A percentile compares a stretch with the other conserved stretches of the same genome.
phyloP scores from a whole-genome alignment of 2,797 vertebrate species.

The Hydrocynus forskahlii region DNA sequence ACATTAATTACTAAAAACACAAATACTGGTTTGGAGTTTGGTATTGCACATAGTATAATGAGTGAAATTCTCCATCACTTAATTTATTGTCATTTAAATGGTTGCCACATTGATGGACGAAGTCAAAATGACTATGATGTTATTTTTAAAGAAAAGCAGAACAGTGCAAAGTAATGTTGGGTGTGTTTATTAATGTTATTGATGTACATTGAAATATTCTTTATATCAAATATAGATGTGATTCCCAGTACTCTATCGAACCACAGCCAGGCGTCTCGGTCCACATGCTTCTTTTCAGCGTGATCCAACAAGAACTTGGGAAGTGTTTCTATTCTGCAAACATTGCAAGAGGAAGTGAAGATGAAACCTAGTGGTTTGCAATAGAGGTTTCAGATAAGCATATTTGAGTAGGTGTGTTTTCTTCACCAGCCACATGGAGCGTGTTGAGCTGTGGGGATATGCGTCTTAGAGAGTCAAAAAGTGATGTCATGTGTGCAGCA shows the following conservation, averaged over 20 bases:
- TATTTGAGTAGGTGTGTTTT: background rate
- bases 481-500: background rate
- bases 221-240: too few species aligned
- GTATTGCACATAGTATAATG: too few species aligned
- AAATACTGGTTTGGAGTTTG: too few species aligned
- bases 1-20: too few species aligned
- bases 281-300: background rate
- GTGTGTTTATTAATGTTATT: background rate
- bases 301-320: background rate
- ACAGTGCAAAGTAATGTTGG: background rate
- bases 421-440: background rate
- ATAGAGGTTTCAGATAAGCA: background rate
- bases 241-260: background rate
- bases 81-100: too few species aligned
- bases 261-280: conserved; percentile 26
- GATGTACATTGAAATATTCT: background rate
- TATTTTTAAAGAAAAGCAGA: background rate
- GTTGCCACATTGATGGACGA: too few species aligned
- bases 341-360: too few species aligned
- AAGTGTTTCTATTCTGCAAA: too few species aligned
- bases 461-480: background rate
- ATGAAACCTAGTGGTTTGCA: too few species aligned
- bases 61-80: too few species aligned
- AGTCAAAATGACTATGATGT: too few species aligned
- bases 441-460: background rate